These are phyloP conservation scores for Stegostoma tigrinum DNA, from an alignment of 2,113 vertebrate species.

Conservation along the genomic window DNA sequence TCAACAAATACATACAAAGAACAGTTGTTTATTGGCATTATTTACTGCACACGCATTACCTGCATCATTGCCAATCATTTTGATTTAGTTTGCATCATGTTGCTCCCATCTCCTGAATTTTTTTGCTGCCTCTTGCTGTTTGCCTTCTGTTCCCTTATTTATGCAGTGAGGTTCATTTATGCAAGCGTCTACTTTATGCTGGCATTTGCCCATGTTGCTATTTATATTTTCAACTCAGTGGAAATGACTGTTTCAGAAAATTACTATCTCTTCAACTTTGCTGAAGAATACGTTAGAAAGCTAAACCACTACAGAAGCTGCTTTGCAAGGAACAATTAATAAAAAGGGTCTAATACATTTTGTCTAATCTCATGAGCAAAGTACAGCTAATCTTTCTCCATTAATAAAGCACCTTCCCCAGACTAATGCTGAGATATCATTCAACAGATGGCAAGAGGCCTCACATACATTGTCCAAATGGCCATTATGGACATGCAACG, in stretches of 20 bases:
- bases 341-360: not conserved
- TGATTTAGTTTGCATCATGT: not conserved
- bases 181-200: not conserved
- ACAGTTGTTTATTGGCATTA: not conserved
- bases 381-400: not conserved
- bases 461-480: not conserved
- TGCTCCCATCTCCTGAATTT: not conserved
- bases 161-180: not conserved
- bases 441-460: not conserved
- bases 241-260: not conserved
- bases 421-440: not conserved
- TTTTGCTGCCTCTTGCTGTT: conserved; percentile 15
- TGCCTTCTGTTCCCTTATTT: not conserved
- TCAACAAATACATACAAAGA: conserved; percentile 26
- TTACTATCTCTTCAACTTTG: not conserved
- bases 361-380: not conserved
- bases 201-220: not conserved
- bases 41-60: not conserved
- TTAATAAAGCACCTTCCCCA: not conserved
- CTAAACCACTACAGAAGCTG: not conserved
- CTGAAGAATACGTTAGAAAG: not conserved
- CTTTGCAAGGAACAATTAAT: not conserved
- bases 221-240: not conserved
- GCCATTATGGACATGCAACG: not conserved
- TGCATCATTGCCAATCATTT: conserved; percentile 13